These are phyloP conservation scores for Palythoa grandiflora DNA, from an alignment of 92 coral and sea anemone genomes.

Conservation along the genomic window DNA sequence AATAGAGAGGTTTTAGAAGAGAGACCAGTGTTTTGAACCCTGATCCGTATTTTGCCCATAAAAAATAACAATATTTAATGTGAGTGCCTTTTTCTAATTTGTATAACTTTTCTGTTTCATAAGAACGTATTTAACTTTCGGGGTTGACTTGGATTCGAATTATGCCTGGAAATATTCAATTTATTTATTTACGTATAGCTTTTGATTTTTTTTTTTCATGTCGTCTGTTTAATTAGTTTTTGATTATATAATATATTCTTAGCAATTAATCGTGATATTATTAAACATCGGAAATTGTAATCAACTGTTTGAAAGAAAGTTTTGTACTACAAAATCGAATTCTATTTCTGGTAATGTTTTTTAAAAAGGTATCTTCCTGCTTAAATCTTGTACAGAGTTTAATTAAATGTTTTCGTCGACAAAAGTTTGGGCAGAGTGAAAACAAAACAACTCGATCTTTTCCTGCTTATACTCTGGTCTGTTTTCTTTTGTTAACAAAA, in stretches of 20 bases:
- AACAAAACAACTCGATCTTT: not conserved
- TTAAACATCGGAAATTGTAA: conserved; percentile 12
- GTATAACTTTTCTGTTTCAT: not conserved
- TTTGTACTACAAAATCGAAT: not conserved
- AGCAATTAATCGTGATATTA: conserved; percentile 20
- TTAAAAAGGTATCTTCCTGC: not conserved
- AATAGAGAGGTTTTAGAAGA: not conserved
- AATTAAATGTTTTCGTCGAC: not conserved
- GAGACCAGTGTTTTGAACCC: not conserved
- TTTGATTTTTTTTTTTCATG: not conserved
- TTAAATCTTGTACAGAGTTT: not conserved
- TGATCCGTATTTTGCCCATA: not conserved
- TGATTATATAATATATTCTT: not conserved
- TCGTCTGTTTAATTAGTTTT: conserved; percentile 14
- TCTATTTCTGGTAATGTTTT: not conserved
- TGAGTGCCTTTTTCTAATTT: not conserved
- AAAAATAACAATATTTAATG: not conserved
- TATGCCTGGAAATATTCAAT: not conserved
- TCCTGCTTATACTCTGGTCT: not conserved
- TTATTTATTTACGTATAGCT: not conserved
- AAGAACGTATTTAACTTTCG: not conserved
- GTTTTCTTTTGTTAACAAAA: conserved; percentile 11
- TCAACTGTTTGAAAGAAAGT: not conserved
- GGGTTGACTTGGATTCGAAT: not conserved
- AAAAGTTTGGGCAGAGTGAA: not conserved